Evolutionary conservation across 2,113 vertebrate species (phyloP).

Genomic region (Catharus fuscescens): DNA sequence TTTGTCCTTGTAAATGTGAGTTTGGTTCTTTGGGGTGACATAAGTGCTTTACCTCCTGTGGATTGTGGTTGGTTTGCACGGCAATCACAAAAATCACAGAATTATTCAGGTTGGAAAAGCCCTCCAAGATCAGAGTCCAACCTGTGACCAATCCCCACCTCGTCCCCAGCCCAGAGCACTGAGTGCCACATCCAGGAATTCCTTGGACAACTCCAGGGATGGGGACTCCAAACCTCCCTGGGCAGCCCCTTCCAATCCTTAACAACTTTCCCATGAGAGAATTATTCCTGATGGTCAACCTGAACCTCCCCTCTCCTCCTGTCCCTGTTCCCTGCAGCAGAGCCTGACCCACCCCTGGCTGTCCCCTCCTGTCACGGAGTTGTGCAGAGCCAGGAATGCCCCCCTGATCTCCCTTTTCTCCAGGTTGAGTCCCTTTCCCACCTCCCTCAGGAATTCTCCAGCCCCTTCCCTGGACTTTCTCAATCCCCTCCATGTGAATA

Average conservation of each 20-base stretch:
- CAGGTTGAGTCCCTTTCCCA: background rate
- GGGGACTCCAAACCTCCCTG: background rate
- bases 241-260: background rate
- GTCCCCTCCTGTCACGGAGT: background rate
- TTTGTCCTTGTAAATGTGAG: background rate
- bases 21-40: background rate
- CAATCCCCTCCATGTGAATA: too few species aligned
- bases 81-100: background rate
- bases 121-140: background rate
- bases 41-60: background rate
- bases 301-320: background rate
- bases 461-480: background rate
- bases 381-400: background rate
- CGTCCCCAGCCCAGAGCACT: background rate
- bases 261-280: background rate
- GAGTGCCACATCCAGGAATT: background rate
- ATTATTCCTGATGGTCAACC: background rate
- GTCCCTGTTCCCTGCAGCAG: background rate
- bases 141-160: background rate
- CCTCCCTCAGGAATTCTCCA: background rate
- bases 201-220: background rate
- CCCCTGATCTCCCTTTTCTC: background rate
- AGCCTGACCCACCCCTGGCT: accelerated
- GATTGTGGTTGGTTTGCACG: background rate
- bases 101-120: background rate